Evolutionary conservation across 2,888 invertebrate genomes (phyloP).

Genomic region (Microchrysa polita): DNA sequence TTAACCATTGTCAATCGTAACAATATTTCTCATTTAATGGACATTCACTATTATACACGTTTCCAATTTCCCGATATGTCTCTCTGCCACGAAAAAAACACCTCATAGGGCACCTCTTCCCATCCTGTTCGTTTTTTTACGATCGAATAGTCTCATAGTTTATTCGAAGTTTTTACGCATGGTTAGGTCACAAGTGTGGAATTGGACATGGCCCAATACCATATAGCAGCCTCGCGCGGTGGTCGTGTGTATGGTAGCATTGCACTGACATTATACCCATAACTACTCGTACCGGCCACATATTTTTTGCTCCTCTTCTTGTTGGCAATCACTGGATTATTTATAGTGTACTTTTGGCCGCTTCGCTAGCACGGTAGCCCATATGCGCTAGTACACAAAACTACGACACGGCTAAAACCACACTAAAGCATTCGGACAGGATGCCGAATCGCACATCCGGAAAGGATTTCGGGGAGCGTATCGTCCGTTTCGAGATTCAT

Average conservation of each 20-base stretch:
- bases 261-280: not conserved
- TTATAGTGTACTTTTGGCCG: constrained; percentile 33
- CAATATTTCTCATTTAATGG: constrained; percentile 32
- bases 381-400: constrained; percentile 16
- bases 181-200: constrained; percentile 1
- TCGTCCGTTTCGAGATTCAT: not conserved
- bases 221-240: not conserved
- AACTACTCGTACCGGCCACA: too few species aligned
- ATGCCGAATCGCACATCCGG: too few species aligned
- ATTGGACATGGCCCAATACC: constrained; percentile 36
- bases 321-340: constrained; percentile 31
- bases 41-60: not conserved
- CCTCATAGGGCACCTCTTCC: not conserved
- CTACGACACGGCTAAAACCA: constrained; percentile 15
- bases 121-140: not conserved
- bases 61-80: constrained; percentile 1
- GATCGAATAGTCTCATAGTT: not conserved
- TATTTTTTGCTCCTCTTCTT: not conserved
- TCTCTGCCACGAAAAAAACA: too few species aligned
- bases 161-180: constrained; percentile 25
- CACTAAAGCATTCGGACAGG: constrained; percentile 28
- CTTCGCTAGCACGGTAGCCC: not conserved
- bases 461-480: too few species aligned
- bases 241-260: not conserved
- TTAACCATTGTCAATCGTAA: constrained; percentile 14